Conservation (phyloP, 2,888 invertebrate genomes). For the Hyppa rectilinea region DNA sequence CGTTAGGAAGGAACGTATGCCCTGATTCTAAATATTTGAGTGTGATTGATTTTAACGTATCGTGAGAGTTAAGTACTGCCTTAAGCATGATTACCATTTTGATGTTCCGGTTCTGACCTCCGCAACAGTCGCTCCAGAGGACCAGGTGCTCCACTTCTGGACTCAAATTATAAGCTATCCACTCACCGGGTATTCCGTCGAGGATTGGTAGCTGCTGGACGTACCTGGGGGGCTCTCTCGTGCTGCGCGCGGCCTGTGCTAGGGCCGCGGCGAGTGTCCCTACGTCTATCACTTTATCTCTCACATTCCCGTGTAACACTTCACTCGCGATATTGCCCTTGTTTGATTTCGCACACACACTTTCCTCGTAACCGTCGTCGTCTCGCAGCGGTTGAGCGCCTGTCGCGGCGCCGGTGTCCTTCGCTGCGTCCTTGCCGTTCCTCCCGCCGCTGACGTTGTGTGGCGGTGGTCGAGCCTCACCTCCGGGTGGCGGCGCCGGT, state of each 20-base stretch:
- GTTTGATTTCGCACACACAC: neutral
- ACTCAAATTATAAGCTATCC: constrained; percentile 12
- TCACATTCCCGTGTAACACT: neutral
- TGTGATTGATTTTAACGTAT: constrained; percentile 25
- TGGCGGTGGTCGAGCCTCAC: neutral
- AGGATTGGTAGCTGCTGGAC: constrained; percentile 2
- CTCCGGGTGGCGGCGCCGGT: constrained; percentile 5
- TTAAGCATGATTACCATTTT: constrained; percentile 44
- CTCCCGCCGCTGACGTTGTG: neutral
- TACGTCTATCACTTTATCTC: constrained; percentile 7
- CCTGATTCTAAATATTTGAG: constrained; percentile 37
- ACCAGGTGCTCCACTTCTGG: constrained; percentile 18
- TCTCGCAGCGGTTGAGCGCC: neutral
- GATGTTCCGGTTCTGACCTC: constrained; percentile 41
- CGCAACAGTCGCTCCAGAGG: constrained; percentile 32
- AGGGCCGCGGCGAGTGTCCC: constrained; percentile 5
- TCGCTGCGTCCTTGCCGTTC: neutral
- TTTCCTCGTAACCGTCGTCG: neutral
- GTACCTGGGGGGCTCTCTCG: constrained; percentile 1
- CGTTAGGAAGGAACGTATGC: constrained; percentile 36
- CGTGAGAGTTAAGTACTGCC: constrained; percentile 30
- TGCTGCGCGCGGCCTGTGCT: neutral
- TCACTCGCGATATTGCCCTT: neutral
- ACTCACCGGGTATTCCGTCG: constrained; percentile 9
- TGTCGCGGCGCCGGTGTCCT: neutral